Evolutionary conservation across 2,888 invertebrate genomes (phyloP), one percentile per base, ranked within the genome.

Genomic region (Thecocarcelia acutangulata): DNA sequence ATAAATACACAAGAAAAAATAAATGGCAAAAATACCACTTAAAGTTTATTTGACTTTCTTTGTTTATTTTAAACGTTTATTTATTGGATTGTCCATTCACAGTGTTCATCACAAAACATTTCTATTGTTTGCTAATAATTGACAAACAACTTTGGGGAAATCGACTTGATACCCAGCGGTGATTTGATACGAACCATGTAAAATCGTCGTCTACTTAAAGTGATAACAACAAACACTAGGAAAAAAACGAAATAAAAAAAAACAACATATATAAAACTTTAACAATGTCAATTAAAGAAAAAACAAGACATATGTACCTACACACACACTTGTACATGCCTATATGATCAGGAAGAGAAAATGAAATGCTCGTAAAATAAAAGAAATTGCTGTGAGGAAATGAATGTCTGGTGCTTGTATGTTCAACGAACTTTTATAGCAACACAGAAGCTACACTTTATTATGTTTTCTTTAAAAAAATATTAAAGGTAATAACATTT

Each of bases 101-200:
- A 33, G 33, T 33, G 8, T 33, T 8, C 9, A 33, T 5, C 33
- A 33, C 5, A 33, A 33, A 50, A 50, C 28, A 48, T 48, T 21
- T 42, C 24, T 54, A 66, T 58, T 72, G 59, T 64, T 72, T 59
- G 56, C 15, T 63, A 58, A 74, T 74, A 80, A 80, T 70, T 80
- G 63, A 74, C 74, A 80, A 74, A 80, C 69, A 42, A 64, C 69
- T 70, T 74, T 33, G 33, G 74, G 69, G 80, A 75, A 69, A 80
- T 59, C 52, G 48, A 50, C 19, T 66, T 66, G 64, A 68, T 75
- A 33, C 50, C 66, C 48, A 59, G 44, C 50, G 50, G 66, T 75
- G 68, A 66, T 75, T 75, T 75, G 50, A 33, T 68, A 59, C 28
- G 59, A 50, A 11, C 63, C 33, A 58, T 66, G 64, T 58, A 44